Evolutionary conservation across 2,888 invertebrate genomes (phyloP).

Genomic region (Stenolophus ochropezus): DNA sequence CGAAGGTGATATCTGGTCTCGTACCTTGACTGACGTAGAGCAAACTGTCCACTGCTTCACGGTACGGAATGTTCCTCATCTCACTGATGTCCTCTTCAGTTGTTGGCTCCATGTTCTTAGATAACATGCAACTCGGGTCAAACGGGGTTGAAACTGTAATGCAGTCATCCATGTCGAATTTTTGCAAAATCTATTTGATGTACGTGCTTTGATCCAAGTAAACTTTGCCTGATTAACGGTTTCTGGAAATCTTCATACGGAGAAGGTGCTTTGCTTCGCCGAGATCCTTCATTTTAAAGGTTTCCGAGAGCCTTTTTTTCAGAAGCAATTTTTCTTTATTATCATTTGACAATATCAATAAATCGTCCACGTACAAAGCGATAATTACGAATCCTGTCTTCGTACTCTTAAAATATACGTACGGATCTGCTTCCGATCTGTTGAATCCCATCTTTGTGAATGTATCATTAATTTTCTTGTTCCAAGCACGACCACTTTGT

Average conservation of each 20-base stretch:
- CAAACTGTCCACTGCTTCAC: slow-evolving; percentile 27
- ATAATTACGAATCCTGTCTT: not conserved
- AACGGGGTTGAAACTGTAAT: slow-evolving; percentile 59
- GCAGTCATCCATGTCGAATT: slow-evolving; percentile 59
- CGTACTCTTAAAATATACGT: not conserved
- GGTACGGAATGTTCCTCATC: slow-evolving; percentile 5
- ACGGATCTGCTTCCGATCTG: slow-evolving; percentile 29
- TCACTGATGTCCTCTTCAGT: not conserved
- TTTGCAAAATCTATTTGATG: slow-evolving; percentile 53
- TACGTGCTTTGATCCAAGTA: slow-evolving; percentile 53
- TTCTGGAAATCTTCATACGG: slow-evolving; percentile 49
- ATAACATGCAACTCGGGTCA: slow-evolving; percentile 47
- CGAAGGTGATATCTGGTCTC: slow-evolving; percentile 48
- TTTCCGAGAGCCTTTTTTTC: not conserved
- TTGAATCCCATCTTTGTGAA: not conserved
- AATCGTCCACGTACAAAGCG: not conserved
- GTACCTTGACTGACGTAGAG: slow-evolving; percentile 1
- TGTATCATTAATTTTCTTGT: not conserved
- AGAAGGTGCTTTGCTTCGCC: not conserved
- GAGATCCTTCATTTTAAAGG: slow-evolving; percentile 29
- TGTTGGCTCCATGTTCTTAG: not conserved
- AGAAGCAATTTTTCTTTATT: not conserved
- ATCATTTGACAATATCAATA: not conserved
- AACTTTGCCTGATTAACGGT: slow-evolving; percentile 40
- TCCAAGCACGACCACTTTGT: slow-evolving; percentile 48